Conservation (phyloP, 92 coral and sea anemone genomes). For the Bergia puertoricense region DNA sequence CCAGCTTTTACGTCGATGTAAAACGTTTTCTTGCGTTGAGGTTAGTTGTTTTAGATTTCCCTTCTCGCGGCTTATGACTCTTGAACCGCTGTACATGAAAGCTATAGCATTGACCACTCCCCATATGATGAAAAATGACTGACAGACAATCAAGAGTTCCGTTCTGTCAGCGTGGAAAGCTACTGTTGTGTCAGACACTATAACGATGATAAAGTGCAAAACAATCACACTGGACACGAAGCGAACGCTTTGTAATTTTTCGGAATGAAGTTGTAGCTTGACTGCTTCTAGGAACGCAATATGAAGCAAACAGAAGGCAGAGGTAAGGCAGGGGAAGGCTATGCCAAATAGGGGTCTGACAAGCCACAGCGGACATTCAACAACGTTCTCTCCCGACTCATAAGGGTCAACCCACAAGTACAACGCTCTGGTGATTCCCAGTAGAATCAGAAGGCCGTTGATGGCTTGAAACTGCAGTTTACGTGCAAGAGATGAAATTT, state of each 20-base stretch:
- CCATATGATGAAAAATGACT: constrained; percentile 76
- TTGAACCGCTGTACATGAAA: constrained; percentile 73
- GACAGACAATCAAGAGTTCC: constrained; percentile 69
- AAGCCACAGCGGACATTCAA: constrained; percentile 65
- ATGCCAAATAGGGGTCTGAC: constrained; percentile 77
- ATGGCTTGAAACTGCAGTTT: constrained; percentile 62
- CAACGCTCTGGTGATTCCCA: constrained; percentile 71
- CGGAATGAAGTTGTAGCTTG: constrained; percentile 54
- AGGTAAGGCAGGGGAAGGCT: constrained; percentile 87
- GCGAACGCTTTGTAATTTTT: constrained; percentile 63
- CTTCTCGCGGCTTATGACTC: constrained; percentile 38
- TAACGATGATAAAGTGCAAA: constrained; percentile 72
- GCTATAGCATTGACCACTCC: constrained; percentile 57
- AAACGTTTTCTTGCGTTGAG: not conserved
- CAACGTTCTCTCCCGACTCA: constrained; percentile 65
- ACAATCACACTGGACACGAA: constrained; percentile 64
- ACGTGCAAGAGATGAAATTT: constrained; percentile 55
- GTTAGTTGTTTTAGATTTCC: not conserved
- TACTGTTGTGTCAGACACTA: constrained; percentile 69
- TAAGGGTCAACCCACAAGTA: constrained; percentile 80
- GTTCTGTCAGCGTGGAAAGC: constrained; percentile 65
- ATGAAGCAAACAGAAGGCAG: constrained; percentile 85
- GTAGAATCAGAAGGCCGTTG: constrained; percentile 68
- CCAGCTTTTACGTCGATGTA: constrained; percentile 4
- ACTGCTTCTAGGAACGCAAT: constrained; percentile 84